Evolutionary conservation across 1,140 invertebrate species (phyloP), one percentile per base, ranked within the genome.

Genomic region (Euwallacea fornicatus): DNA sequence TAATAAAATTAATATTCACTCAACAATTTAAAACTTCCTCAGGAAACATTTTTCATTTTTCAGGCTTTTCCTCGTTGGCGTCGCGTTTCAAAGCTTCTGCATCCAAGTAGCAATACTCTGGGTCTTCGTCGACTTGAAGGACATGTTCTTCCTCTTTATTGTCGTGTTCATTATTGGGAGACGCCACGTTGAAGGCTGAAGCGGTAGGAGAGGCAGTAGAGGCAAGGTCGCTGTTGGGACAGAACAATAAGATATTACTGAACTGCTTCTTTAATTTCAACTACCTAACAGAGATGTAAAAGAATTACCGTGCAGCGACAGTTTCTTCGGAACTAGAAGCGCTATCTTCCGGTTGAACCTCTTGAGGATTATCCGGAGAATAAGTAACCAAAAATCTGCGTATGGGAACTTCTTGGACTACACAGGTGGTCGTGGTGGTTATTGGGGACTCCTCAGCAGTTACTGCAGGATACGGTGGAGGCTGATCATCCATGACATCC

Each of bases 401-500:
- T 10, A 69, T 69, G 13, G 63, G 46, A 7, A 62, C 33, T 33
- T 72, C 74, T 55, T 72, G 66, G 8, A 73, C 46, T 21, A 66
- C 66, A 10, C 73, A 68, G 8, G 78, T 72, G n/a, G 62, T 71
- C 7, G 65, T 54, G 44, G 41, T 46, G 13, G 47, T 59, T 33
- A 33, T 33, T 33, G 21, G 21, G 4, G 21, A 33, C 21, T 33
- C 21, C 21, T 33, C 21, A 41, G 56, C 13, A 33, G 15, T 33
- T 15, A 11, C 54, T 8, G 69, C 63, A 11, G 65, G 77, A 69
- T 79, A 80, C 46, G 79, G 74, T 13, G 78, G 78, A 13, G 78
- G 78, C 59, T 78, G 77, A 55, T 77, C 78, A 13, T 77, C 79
- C 79, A 80, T 80, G 11, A 78, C 73, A 59, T 78, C 87, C 76